Evolutionary conservation across 2,888 invertebrate species (phyloP).

Genomic region (Synergus umbraculus): DNA sequence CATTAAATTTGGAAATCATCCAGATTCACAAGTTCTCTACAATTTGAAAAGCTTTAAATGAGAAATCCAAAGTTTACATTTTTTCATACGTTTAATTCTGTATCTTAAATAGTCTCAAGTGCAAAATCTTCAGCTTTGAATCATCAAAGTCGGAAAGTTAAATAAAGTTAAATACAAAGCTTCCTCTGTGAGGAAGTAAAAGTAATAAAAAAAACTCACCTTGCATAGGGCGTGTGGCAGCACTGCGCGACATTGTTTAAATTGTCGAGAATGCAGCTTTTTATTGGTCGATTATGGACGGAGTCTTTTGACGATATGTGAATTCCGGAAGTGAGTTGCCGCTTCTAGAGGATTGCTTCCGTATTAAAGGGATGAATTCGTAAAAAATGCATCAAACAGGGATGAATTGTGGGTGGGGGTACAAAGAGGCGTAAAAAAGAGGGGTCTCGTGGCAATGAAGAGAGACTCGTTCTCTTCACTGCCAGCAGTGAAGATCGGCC

Average conservation of each 20-base stretch:
- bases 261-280: conserved; percentile 53
- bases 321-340: conserved; percentile 43
- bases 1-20: not conserved
- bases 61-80: not conserved
- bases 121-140: not conserved
- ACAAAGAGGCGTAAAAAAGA: conserved; percentile 61
- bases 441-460: conserved; percentile 20
- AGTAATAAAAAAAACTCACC: conserved; percentile 64
- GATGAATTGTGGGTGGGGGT: conserved; percentile 44
- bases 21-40: not conserved
- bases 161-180: too few species aligned
- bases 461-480: conserved; percentile 40
- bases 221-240: conserved; percentile 73
- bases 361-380: conserved; percentile 44
- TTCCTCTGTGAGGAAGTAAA: not conserved
- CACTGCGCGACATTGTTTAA: conserved; percentile 74
- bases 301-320: conserved; percentile 64
- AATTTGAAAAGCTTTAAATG: not conserved
- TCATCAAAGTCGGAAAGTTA: not conserved
- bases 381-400: conserved; percentile 61
- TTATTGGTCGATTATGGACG: conserved; percentile 63
- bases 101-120: not conserved
- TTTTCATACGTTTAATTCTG: not conserved
- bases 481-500: conserved; percentile 46
- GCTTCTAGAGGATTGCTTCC: conserved; percentile 14